Evolutionary conservation across 2,113 vertebrate species (phyloP).

Genomic region (Albula glossodonta): DNA sequence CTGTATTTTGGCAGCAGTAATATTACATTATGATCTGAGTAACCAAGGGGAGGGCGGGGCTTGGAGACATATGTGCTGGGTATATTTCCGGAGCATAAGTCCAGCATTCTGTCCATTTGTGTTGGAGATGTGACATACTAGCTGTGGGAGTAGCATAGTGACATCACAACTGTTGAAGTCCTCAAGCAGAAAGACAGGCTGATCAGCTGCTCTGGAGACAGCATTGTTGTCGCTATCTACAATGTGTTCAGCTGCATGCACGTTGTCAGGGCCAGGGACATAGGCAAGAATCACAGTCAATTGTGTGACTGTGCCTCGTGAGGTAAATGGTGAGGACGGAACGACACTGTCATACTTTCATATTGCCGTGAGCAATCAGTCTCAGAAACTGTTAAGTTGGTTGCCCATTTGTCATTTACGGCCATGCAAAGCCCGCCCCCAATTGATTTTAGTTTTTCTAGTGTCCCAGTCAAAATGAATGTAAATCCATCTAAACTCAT

Average conservation of each 20-base stretch:
- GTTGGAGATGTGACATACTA: constrained; percentile 6
- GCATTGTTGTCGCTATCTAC: constrained; percentile 12
- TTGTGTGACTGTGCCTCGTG: background rate
- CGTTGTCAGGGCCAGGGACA: constrained; percentile 14
- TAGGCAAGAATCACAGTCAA: constrained; percentile 18
- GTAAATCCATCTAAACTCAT: too few species aligned
- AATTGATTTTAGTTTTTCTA: too few species aligned
- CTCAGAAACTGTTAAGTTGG: constrained; percentile 28
- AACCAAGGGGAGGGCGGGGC: background rate
- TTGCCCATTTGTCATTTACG: constrained; percentile 11
- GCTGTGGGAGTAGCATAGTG: background rate
- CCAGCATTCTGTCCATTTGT: background rate
- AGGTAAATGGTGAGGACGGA: constrained; percentile 16
- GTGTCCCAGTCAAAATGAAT: too few species aligned
- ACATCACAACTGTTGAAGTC: background rate
- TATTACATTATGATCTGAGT: background rate
- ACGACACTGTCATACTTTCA: constrained; percentile 30
- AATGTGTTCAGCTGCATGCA: background rate
- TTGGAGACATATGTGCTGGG: background rate
- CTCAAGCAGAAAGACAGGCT: constrained; percentile 13
- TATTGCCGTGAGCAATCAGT: constrained; percentile 14
- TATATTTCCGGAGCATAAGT: constrained; percentile 7
- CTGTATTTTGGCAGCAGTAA: constrained; percentile 1
- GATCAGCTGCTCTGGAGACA: constrained; percentile 15
- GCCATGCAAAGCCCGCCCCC: too few species aligned